A percentile compares a stretch with the other conserved stretches of the same genome.
Conservation (phyloP, 2,888 invertebrate genomes). For the Boloria euphrosyne region DNA sequence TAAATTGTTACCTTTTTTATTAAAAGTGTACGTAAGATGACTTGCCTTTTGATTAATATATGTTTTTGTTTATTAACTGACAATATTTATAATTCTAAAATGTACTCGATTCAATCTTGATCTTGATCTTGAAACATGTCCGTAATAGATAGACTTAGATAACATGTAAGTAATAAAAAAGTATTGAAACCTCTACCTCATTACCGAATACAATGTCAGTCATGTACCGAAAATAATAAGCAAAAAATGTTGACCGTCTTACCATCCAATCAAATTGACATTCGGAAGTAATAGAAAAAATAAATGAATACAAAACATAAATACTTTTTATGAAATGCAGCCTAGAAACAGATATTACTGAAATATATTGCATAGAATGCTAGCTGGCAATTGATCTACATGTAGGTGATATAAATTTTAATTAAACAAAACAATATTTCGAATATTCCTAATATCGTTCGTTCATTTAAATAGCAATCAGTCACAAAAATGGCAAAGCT, state of each 20-base stretch:
- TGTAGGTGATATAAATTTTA: background rate
- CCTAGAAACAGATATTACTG: slow-evolving; percentile 15
- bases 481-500: too few species aligned
- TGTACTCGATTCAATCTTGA: too few species aligned
- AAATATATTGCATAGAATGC: slow-evolving; percentile 17
- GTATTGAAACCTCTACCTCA: slow-evolving; percentile 29
- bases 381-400: background rate
- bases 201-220: slow-evolving; percentile 31
- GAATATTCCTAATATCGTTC: slow-evolving; percentile 1
- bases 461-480: background rate
- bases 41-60: too few species aligned
- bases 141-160: slow-evolving; percentile 4
- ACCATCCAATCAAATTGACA: slow-evolving; percentile 16
- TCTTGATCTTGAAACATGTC: slow-evolving; percentile 21
- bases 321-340: slow-evolving; percentile 24
- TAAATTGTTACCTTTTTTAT: too few species aligned
- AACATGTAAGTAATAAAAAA: slow-evolving; percentile 1
- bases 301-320: slow-evolving; percentile 20
- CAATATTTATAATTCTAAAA: too few species aligned
- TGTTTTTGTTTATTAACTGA: too few species aligned
- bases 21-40: too few species aligned
- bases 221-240: slow-evolving; percentile 31
- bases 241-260: slow-evolving; percentile 31
- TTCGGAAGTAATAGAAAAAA: slow-evolving; percentile 12
- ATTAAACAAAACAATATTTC: slow-evolving; percentile 3